These are phyloP conservation scores for Neoseiulus cucumeris DNA, from an alignment of 1,140 invertebrate genomes.

Conservation along the genomic window DNA sequence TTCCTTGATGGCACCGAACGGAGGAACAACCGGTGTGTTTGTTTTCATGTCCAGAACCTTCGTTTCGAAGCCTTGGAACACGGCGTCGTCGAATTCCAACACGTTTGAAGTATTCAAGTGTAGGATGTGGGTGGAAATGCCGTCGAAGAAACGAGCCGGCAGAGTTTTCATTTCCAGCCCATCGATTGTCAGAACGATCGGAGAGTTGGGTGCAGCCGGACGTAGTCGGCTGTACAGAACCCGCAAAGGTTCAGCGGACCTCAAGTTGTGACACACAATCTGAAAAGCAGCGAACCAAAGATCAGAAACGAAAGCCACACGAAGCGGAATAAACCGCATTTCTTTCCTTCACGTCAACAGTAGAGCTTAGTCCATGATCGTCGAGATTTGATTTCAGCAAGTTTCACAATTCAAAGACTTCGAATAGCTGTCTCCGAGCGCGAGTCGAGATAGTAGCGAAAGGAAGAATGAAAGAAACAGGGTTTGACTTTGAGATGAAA, in stretches of 20 bases:
- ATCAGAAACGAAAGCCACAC: background rate
- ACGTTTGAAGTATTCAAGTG: background rate
- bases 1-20: background rate
- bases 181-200: background rate
- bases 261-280: constrained; percentile 6
- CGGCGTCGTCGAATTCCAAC: background rate
- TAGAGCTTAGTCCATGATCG: no score
- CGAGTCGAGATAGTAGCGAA: no score
- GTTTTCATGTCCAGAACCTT: background rate
- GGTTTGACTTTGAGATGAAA: no score
- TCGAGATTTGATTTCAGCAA: no score
- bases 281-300: background rate
- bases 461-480: no score
- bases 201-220: background rate
- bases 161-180: background rate
- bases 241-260: background rate
- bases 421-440: no score
- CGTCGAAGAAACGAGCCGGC: background rate
- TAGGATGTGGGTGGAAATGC: background rate
- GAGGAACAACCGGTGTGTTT: background rate
- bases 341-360: no score
- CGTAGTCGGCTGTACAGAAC: background rate
- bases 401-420: no score
- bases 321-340: no score
- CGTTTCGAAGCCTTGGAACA: background rate